Base-by-base conservation (phyloP, 1,140 invertebrate genomes). In the Drosophila sechellia region DNA sequence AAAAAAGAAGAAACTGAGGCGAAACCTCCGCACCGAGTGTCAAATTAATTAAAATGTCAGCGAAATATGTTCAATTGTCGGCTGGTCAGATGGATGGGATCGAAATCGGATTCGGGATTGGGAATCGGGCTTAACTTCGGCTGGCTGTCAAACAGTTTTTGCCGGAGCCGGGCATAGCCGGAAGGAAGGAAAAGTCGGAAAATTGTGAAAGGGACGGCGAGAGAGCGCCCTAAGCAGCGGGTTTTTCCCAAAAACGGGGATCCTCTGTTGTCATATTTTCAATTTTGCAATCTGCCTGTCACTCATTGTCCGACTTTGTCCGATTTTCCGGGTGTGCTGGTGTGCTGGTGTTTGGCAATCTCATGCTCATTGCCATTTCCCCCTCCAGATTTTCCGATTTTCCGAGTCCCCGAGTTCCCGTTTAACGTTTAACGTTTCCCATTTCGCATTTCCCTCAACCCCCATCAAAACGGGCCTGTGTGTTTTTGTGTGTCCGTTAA, bases 1-100 rank as follows among this genome's bases (percentile, higher is more conserved):
- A 53, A 52, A 43, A 65, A 39, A 61, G 5, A 27, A 12, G 4
- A 79, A 56, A 37, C 59, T 35, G n/a, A 50, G 15, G 1, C 55
- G 60, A 65, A 57, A 63, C 59, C 46, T 85, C 63, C 61, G 50
- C 52, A 68, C 73, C 64, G 81, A 87, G 83, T 86, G 81, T 81
- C 76, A 87, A 91, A 91, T 91, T 91, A 91, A 91, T 91, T 91
- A 91, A 91, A 91, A 90, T 90, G 90, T 91, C 90, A 91, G 79
- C 85, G 75, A 91, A 91, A 91, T 91, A 84, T 91, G 90, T 91
- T 90, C 76, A 60, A 81, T 85, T 85, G 83, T 86, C 81, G 81
- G 84, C 57, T 48, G 75, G 73, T 63, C 53, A 75, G 69, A 69
- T 70, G 75, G 17, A 52, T 59, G 46, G 57, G 49, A 58, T 65